Base-by-base conservation (phyloP, 2,888 invertebrate species). In the Toxonevra muliebris region DNA sequence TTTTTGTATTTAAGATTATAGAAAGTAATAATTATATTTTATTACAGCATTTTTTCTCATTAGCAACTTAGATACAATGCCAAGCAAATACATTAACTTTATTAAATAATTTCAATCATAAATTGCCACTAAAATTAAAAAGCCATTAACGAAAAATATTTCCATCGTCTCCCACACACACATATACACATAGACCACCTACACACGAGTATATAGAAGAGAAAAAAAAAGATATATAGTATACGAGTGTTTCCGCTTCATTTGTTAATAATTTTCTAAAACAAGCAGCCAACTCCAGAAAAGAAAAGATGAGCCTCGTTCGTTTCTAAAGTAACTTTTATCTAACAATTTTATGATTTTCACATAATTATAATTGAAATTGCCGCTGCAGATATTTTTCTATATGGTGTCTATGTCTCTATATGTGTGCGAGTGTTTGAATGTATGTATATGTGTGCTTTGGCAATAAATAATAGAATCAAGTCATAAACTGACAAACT, bases 301-400 rank as follows among this genome's bases (percentile, higher is more conserved):
- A 30, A 45, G 30, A 5, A 43, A 48, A 42, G 59, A 50, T 65
- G 60, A 61, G 57, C 20, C 57, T 30, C 7, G 30, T 7, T 30
- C 30, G 66, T 61, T 69, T 61, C 48, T 69, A 63, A 69, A 66
- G 60, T 52, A 63, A 70, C 61, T 65, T 65, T 65, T 68, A 65
- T 65, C 61, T 65, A 65, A 66, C 74, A 68, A 72, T 79, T 80
- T 81, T 79, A 80, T 76, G 77, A 77, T 79, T 79, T 79, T 73
- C 76, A 76, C 79, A 78, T 79, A 80, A 80, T 79, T 81, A 80
- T 80, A 81, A 81, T 80, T 81, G 81, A 80, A 80, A 80, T 80
- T 77, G 76, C 76, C 75, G 72, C 71, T 65, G 65, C 48, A 65
- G 63, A 66, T 61, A 50, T 53, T 61, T 58, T 43, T 69, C 15